phyloP scores from a whole-genome alignment of 2,113 vertebrate species.

The Hippoglossus stenolepis region DNA sequence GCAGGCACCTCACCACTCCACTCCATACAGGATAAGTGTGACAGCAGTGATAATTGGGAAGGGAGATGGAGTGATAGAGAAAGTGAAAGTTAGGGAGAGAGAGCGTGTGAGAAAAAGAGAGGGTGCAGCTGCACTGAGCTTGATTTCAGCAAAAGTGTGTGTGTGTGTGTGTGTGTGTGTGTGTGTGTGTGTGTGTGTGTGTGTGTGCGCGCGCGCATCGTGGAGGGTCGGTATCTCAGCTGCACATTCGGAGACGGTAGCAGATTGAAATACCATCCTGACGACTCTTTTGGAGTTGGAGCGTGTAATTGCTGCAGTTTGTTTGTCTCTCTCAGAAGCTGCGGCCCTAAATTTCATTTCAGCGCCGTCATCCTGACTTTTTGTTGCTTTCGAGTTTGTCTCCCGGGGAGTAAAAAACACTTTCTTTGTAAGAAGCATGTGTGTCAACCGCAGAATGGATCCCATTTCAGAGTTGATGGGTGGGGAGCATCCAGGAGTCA shows the following conservation, averaged over 20 bases:
- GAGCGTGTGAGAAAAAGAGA: constrained; percentile 2
- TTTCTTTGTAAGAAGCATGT: constrained; percentile 1
- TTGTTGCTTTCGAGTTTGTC: constrained; percentile 9
- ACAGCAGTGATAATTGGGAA: constrained; percentile 50
- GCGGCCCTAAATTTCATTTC: constrained; percentile 21
- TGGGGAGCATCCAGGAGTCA: background rate
- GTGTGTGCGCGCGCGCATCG: too few species aligned
- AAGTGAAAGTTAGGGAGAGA: background rate
- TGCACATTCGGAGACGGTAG: background rate
- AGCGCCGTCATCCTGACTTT: constrained; percentile 8
- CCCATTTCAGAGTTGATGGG: constrained; percentile 10
- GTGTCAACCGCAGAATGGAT: background rate
- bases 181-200: background rate
- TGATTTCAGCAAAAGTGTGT: constrained; percentile 22
- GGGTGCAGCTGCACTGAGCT: constrained; percentile 10
- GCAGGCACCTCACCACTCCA: background rate
- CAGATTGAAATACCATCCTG: constrained; percentile 25
- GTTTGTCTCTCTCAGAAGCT: constrained; percentile 35
- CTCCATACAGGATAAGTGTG: background rate
- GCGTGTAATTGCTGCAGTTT: constrained; percentile 32
- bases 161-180: background rate
- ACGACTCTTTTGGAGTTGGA: constrained; percentile 29
- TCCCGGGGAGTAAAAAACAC: background rate
- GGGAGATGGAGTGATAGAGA: constrained; percentile 15
- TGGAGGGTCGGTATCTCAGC: background rate